Evolutionary conservation across 2,888 invertebrate genomes (phyloP).

Genomic region (Nematopogon swammerdamellus): DNA sequence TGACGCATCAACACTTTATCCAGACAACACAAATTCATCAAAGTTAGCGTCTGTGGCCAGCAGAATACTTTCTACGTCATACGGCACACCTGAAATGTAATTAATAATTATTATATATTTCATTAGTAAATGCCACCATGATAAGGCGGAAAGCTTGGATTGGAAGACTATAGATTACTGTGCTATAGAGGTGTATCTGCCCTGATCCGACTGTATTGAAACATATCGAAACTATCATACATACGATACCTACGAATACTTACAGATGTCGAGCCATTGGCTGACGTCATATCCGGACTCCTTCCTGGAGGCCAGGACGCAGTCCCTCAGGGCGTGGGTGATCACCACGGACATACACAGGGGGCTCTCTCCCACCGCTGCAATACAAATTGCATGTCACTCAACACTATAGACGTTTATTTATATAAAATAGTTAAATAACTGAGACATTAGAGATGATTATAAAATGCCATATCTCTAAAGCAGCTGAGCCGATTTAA

Average conservation of each 20-base stretch:
- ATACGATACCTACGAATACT: too few relatives aligned
- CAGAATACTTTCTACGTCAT: too few relatives aligned
- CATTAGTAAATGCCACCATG: too few relatives aligned
- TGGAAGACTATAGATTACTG: too few relatives aligned
- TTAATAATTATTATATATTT: too few relatives aligned
- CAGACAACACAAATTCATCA: too few relatives aligned
- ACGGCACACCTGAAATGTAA: too few relatives aligned
- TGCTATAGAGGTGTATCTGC: neutral
- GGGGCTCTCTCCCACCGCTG: slow-evolving; percentile 46
- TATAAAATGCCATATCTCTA: neutral
- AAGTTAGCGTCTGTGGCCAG: too few relatives aligned
- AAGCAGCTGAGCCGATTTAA: neutral
- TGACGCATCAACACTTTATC: too few relatives aligned
- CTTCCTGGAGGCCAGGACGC: slow-evolving; percentile 33
- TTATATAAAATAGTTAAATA: neutral
- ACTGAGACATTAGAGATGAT: neutral
- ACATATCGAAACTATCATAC: too few relatives aligned
- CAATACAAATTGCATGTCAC: slow-evolving; percentile 12
- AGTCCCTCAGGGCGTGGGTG: slow-evolving; percentile 28
- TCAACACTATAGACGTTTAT: neutral
- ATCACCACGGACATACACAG: slow-evolving; percentile 31
- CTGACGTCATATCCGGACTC: slow-evolving; percentile 30
- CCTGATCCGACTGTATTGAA: neutral
- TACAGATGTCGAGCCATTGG: slow-evolving; percentile 34
- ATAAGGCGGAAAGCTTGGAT: too few relatives aligned